Percentiles rank a stretch among this genome's conserved stretches.
Evolutionary conservation across 2,113 vertebrate species (phyloP).

Genomic region (Eonycteris spelaea): DNA sequence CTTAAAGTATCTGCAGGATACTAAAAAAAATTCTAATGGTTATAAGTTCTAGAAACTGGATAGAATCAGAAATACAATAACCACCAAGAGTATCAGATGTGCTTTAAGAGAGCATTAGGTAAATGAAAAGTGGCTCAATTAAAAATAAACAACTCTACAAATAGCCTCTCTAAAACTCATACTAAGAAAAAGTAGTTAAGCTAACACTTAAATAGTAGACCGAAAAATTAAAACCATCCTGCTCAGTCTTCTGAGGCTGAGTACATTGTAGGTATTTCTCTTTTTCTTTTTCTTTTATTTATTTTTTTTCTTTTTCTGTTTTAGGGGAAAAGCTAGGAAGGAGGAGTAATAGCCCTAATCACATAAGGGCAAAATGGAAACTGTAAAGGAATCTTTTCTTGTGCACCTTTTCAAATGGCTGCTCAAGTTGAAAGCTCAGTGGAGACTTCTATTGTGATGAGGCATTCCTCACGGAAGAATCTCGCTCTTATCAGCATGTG

Average conservation of each 20-base stretch:
- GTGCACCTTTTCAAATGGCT: background rate
- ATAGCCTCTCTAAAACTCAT: background rate
- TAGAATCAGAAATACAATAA: background rate
- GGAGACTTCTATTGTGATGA: background rate
- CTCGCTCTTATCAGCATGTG: background rate
- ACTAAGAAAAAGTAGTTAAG: background rate
- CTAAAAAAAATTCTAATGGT: background rate
- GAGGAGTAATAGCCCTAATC: background rate
- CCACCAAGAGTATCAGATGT: background rate
- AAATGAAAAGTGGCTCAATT: background rate
- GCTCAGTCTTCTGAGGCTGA: background rate
- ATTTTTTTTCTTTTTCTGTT: background rate
- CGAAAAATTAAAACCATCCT: background rate
- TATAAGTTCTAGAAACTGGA: background rate
- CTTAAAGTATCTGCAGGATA: background rate
- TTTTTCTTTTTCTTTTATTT: too few relatives aligned
- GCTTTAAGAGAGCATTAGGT: background rate
- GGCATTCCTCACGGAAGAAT: background rate
- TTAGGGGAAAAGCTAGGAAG: background rate
- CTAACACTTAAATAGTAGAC: background rate
- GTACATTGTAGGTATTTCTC: background rate
- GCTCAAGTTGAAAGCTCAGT: background rate
- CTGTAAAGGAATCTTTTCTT: background rate
- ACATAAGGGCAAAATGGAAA: background rate
- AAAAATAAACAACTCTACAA: background rate